A percentile compares a stretch with the other conserved stretches of the same genome.
Evolutionary conservation across 2,888 invertebrate species (phyloP).

Genomic region (Microctonus aethiopoides): DNA sequence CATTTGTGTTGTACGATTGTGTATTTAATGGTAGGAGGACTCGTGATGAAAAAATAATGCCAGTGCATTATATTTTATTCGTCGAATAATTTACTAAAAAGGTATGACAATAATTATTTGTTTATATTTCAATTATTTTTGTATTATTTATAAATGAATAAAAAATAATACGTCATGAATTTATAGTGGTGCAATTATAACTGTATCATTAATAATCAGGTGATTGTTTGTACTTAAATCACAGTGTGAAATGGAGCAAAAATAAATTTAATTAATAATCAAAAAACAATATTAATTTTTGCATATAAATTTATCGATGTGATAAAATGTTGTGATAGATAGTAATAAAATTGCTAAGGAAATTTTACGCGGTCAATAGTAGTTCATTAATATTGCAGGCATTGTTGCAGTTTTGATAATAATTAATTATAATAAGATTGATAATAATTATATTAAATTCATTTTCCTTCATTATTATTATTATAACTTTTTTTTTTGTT

Average conservation of each 20-base stretch:
- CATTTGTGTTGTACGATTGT: neutral
- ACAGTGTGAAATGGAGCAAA: conserved; percentile 5
- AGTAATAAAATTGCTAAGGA: conserved; percentile 11
- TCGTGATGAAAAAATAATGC: neutral
- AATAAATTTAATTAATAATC: neutral
- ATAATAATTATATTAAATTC: neutral
- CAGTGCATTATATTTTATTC: too few relatives aligned
- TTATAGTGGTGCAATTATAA: neutral
- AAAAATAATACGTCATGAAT: neutral
- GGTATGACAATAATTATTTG: neutral
- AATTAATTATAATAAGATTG: neutral
- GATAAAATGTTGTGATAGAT: conserved; percentile 8
- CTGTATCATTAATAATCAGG: neutral
- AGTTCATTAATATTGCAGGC: conserved; percentile 6
- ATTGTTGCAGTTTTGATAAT: neutral
- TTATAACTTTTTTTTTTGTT: conserved; percentile 32
- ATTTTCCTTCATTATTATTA: conserved; percentile 3
- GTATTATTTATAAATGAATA: neutral
- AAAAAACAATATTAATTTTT: neutral
- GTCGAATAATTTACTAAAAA: neutral
- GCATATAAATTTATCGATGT: too few relatives aligned
- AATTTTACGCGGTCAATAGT: neutral
- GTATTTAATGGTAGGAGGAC: neutral
- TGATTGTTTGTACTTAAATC: conserved; percentile 17
- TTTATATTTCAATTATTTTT: neutral